Base-by-base conservation (phyloP, 2,113 vertebrate genomes). In the Mobula hypostoma region DNA sequence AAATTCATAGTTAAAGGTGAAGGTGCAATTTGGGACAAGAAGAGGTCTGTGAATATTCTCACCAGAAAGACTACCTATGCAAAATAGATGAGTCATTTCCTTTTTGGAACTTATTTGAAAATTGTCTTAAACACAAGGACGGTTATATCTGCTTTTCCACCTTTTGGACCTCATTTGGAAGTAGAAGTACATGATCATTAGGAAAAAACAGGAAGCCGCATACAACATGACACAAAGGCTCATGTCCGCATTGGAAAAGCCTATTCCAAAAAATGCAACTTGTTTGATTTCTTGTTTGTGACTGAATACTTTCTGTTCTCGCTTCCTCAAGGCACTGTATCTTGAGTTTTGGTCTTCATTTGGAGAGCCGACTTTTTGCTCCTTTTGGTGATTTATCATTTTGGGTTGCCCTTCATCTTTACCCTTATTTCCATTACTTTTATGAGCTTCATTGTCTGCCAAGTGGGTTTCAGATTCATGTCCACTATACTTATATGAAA, bases 171-270 rank as follows among this genome's bases (percentile, higher is more conserved):
- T 97, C 94, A 98, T 94, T 0, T 97, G 97, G 95, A 99, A 99
- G 95, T 99, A 98, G 94, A 99, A 98, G 97, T 97, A 99, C 97
- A 99, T 98, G n/a, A 99, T 94, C 97, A 99, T 98, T 48, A 99
- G 95, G 94, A 99, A 98, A 56, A 99, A 68, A 82, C 98, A 98
- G 0, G 98, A 99, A 68, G 96, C 97, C 19, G 97, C 96, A 0
- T 99, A 99, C 0, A 99, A 97, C 7, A 98, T 94, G 91, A 99
- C 97, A 21, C 99, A 99, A 0, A 99, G 97, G 95, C 98, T 99
- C 98, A 99, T 98, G 97, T 99, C 99, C 58, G 99, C 95, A 90
- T 97, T 98, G 95, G 98, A 98, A 94, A 99, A 99, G 2, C 98
- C 98, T 12, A 96, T 94, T 7, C 97, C 98, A 0, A 99, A 94